These are phyloP conservation scores for Xyrauchen texanus DNA, from an alignment of 2,113 vertebrate species.

Conservation along the genomic window DNA sequence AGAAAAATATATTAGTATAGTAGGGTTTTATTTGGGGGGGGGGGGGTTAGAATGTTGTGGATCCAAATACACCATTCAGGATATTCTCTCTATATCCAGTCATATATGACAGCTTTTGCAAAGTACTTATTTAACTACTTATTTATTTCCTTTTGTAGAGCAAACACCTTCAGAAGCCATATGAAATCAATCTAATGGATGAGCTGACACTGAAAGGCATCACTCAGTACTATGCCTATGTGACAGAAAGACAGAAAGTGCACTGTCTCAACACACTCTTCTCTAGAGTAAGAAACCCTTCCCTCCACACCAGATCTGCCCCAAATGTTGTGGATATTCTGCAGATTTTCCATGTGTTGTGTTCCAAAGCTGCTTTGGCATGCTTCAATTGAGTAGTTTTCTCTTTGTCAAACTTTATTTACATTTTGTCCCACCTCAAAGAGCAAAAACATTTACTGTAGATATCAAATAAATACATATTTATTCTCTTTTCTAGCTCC, in stretches of 20 bases:
- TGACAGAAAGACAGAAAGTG: slow-evolving; percentile 79
- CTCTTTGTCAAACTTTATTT: not conserved
- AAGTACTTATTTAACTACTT: not conserved
- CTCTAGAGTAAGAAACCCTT: slow-evolving; percentile 71
- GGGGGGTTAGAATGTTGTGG: too few species aligned
- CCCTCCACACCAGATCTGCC: not conserved
- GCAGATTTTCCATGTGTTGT: not conserved
- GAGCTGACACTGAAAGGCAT: slow-evolving; percentile 82
- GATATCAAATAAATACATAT: not conserved
- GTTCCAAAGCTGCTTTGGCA: not conserved
- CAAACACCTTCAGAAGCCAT: slow-evolving; percentile 78
- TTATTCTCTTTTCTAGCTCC: slow-evolving; percentile 66
- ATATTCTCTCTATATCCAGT: not conserved
- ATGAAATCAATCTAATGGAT: slow-evolving; percentile 83
- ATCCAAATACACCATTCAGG: too few species aligned
- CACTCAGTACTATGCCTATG: slow-evolving; percentile 80
- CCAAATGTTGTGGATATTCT: not conserved
- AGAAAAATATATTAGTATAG: too few species aligned
- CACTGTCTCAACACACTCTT: slow-evolving; percentile 83
- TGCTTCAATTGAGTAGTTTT: not conserved
- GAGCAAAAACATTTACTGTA: not conserved
- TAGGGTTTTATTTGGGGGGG: too few species aligned
- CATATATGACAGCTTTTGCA: not conserved
- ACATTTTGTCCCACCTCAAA: not conserved
- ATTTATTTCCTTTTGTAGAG: slow-evolving; percentile 55